Evolutionary conservation across 35 echinoderm and acorn worm genomes (phyloP).

Genomic region (Strongylocentrotus purpuratus): DNA sequence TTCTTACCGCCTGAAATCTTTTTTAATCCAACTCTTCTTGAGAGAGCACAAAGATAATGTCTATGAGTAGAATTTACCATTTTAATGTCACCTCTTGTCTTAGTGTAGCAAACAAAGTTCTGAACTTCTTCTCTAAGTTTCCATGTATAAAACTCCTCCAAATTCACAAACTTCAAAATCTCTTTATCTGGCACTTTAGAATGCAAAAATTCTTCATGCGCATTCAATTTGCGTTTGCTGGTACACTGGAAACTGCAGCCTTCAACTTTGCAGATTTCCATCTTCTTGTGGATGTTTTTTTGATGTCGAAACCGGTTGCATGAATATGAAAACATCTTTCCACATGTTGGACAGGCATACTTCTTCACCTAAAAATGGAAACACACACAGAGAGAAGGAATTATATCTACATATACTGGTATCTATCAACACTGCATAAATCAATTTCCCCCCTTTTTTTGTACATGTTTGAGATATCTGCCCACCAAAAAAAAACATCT

Average conservation of each 20-base stretch:
- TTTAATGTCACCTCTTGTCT: not conserved
- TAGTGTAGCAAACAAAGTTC: slow-evolving; percentile 49
- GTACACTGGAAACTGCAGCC: not conserved
- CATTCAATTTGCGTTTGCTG: slow-evolving; percentile 13
- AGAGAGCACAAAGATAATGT: slow-evolving; percentile 19
- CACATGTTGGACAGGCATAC: slow-evolving; percentile 2
- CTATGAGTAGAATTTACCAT: not conserved
- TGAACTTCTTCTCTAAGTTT: slow-evolving; percentile 39
- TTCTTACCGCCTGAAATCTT: not conserved
- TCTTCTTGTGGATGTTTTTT: slow-evolving; percentile 36
- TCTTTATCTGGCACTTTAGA: not conserved
- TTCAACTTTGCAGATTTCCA: not conserved
- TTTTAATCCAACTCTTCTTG: not conserved
- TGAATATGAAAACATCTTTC: not conserved
- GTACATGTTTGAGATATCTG: too few relatives aligned
- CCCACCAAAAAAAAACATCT: too few relatives aligned
- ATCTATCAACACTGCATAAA: too few relatives aligned
- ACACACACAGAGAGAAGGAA: not conserved
- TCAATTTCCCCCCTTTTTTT: too few relatives aligned
- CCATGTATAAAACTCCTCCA: slow-evolving; percentile 40
- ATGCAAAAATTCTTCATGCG: not conserved
- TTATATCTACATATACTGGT: too few relatives aligned
- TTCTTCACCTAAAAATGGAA: not conserved
- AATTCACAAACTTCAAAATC: not conserved
- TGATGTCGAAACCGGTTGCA: slow-evolving; percentile 18